These are phyloP conservation scores for Echinometra lucunter DNA, from an alignment of 53 echinoderm and acorn worm species.

Conservation along the genomic window DNA sequence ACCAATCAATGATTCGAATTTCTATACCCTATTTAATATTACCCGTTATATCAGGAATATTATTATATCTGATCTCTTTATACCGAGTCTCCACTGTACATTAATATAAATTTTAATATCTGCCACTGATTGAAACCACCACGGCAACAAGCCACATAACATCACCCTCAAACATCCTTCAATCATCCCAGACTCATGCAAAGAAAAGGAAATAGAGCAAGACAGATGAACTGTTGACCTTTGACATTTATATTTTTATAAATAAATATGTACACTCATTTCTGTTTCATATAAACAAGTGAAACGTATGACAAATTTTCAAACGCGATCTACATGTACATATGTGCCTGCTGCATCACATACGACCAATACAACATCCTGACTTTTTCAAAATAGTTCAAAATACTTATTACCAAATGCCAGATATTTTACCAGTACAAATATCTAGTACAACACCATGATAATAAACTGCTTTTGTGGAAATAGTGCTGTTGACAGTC, in stretches of 20 bases:
- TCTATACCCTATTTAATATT: too few species aligned
- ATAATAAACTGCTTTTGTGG: not conserved
- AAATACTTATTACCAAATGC: not conserved
- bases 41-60: too few species aligned
- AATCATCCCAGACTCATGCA: not conserved
- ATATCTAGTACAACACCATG: slow-evolving; percentile 3
- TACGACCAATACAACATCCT: not conserved
- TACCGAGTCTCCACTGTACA: too few species aligned
- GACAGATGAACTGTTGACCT: not conserved
- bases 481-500: slow-evolving; percentile 8
- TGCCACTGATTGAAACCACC: too few species aligned
- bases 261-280: slow-evolving; percentile 54
- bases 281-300: slow-evolving; percentile 28
- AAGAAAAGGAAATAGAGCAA: not conserved
- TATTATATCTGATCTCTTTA: too few species aligned
- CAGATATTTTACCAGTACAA: not conserved
- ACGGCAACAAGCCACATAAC: too few species aligned
- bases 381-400: not conserved
- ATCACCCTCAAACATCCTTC: not conserved
- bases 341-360: not conserved
- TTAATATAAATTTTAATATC: too few species aligned
- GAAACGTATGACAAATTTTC: slow-evolving; percentile 14
- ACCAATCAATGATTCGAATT: too few species aligned
- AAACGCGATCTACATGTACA: not conserved
- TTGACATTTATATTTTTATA: slow-evolving; percentile 54